Base-by-base conservation (phyloP, 2,888 invertebrate species). In the Sminthurides aquaticus region DNA sequence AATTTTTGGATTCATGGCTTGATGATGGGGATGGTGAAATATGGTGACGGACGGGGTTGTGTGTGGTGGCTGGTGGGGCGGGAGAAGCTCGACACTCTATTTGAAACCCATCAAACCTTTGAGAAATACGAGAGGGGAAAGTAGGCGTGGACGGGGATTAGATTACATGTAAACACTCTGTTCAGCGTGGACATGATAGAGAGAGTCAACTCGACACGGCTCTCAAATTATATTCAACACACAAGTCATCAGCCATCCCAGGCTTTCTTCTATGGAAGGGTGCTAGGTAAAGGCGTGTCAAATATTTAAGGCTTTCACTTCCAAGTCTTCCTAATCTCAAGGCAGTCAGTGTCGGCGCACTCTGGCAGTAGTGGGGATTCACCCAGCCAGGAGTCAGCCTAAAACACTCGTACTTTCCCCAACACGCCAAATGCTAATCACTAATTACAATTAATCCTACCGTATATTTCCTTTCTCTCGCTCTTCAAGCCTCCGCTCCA, bases 271-370 rank as follows among this genome's bases (percentile, higher is more conserved):
- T 11, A 34, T 34, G 43, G 43, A 66, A 67, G 71, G 71, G 73
- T 73, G 73, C 68, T 59, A 71, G 73, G 67, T 71, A 70, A 70
- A 69, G 73, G 73, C 71, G 73, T 73, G 69, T 70, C 71, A 70
- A 70, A 67, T 69, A 67, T 67, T 71, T 71, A 69, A 56, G 67
- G 62, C 66, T 68, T 66, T 69, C 67, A 67, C 62, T 66, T 64
- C 66, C 49, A 69, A 65, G 70, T 69, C 71, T 73, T 71, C 71
- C 62, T 73, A 70, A 73, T 71, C 70, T 68, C 60, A 62, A 29
- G 22, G 28, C 11, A 22, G 5, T 29, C 60, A 67, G 66, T 62
- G 58, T 64, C 60, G 59, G 58, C 34, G 49, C 27, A 34, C 59
- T 49, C 34, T 25, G 48, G 70, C 72, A 72, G 61, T 72, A 69